A percentile compares a stretch with the other conserved stretches of the same genome.
phyloP scores from a whole-genome alignment of 2,113 vertebrate genomes.

The Leptocoma aspasia region DNA sequence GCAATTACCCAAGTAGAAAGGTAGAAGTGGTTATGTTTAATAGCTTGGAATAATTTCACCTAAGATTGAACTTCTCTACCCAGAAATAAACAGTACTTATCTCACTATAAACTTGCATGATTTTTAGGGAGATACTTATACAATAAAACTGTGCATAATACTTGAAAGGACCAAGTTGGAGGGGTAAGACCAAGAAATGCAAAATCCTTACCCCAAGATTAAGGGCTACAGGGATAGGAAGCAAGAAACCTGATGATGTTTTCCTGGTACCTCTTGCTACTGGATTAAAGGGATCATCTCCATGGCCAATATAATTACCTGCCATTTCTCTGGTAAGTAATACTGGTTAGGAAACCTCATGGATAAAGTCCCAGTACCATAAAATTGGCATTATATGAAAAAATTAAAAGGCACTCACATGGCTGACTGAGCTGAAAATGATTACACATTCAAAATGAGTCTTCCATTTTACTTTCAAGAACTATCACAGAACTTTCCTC shows the following conservation, averaged over 20 bases:
- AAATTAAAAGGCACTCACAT: constrained; percentile 46
- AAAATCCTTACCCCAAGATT: not conserved
- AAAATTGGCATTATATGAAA: not conserved
- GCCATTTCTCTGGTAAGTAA: not conserved
- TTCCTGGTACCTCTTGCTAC: not conserved
- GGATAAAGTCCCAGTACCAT: not conserved
- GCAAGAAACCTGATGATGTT: not conserved
- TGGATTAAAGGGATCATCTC: not conserved
- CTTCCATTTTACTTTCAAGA: not conserved
- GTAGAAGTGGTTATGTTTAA: not conserved
- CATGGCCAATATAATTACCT: not conserved
- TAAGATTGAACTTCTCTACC: not conserved
- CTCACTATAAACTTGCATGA: not conserved
- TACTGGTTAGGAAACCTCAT: not conserved
- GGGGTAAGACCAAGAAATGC: not conserved
- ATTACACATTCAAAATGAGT: not conserved
- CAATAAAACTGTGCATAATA: not conserved
- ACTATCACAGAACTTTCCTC: not conserved
- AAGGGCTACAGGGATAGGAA: not conserved
- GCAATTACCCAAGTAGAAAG: not conserved
- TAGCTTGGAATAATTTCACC: not conserved
- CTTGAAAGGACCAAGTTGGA: not conserved
- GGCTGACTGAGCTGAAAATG: not conserved
- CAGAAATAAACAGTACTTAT: not conserved
- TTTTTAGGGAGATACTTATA: not conserved